These are phyloP conservation scores for Sitta carolinensis DNA, from an alignment of 2,797 vertebrate species.

Conservation along the genomic window DNA sequence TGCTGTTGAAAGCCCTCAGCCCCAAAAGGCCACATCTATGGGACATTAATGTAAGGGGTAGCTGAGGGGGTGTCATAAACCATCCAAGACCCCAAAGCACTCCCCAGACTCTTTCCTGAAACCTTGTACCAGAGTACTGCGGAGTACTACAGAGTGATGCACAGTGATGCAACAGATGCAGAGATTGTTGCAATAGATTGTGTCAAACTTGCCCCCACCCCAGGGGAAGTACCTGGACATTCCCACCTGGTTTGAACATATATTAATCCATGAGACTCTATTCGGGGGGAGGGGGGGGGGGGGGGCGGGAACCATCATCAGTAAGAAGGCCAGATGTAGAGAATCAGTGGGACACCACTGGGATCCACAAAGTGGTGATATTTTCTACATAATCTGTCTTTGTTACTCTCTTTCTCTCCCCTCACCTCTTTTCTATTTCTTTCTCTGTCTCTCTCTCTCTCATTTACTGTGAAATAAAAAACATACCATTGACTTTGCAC, in stretches of 20 bases:
- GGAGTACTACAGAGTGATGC: neutral
- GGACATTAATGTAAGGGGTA: neutral
- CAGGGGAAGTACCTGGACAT: neutral
- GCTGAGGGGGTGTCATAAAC: neutral
- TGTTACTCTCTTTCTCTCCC: neutral
- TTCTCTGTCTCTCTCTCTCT: neutral
- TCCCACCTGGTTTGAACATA: neutral
- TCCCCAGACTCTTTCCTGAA: neutral
- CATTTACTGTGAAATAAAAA: neutral
- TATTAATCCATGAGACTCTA: neutral
- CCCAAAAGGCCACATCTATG: neutral
- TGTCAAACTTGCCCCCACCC: neutral
- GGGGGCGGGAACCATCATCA: accelerated
- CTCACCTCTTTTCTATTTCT: neutral
- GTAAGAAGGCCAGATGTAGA: neutral
- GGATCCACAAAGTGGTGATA: neutral
- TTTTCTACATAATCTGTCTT: neutral
- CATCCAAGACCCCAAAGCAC: neutral
- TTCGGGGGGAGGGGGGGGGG: accelerated
- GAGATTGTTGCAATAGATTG: neutral
- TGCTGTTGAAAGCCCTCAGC: neutral
- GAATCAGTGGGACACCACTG: neutral
- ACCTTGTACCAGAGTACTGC: no score
- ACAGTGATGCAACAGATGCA: neutral
- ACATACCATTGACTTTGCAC: neutral